phyloP scores from a whole-genome alignment of 2,888 invertebrate species.

The Protophormia terraenovae region DNA sequence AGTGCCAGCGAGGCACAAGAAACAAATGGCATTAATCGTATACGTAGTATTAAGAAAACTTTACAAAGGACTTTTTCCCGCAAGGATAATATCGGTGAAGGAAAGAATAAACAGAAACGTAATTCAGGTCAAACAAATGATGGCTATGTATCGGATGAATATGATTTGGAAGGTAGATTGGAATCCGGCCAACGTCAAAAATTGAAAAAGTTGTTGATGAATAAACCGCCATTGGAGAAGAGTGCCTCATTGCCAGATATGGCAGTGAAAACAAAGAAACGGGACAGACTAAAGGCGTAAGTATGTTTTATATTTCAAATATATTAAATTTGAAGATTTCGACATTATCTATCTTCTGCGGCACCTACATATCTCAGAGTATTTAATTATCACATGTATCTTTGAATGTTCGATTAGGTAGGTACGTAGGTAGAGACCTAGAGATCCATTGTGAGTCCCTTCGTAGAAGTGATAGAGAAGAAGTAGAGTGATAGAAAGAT shows the following conservation, averaged over 20 bases:
- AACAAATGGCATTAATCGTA: constrained; percentile 72
- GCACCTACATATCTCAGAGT: too few relatives aligned
- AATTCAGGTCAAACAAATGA: constrained; percentile 73
- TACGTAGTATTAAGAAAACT: constrained; percentile 80
- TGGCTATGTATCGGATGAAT: constrained; percentile 74
- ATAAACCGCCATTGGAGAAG: constrained; percentile 87
- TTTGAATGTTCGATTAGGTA: too few relatives aligned
- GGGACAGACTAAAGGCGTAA: constrained; percentile 87
- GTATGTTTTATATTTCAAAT: too few relatives aligned
- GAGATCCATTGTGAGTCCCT: too few relatives aligned
- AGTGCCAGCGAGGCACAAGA: constrained; percentile 50
- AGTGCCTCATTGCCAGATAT: constrained; percentile 93
- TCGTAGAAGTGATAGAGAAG: too few relatives aligned
- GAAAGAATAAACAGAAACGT: constrained; percentile 34
- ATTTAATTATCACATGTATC: too few relatives aligned
- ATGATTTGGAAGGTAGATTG: constrained; percentile 61
- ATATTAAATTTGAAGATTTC: too few relatives aligned
- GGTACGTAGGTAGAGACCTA: too few relatives aligned
- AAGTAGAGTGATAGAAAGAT: too few relatives aligned
- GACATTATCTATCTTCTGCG: too few relatives aligned
- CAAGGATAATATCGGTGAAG: constrained; percentile 76
- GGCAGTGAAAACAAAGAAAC: constrained; percentile 87
- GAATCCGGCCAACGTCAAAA: constrained; percentile 73
- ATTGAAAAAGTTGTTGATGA: constrained; percentile 43
- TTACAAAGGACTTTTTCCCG: constrained; percentile 83